phyloP scores from a whole-genome alignment of 2,113 vertebrate genomes.

The Lophochroa leadbeateri region DNA sequence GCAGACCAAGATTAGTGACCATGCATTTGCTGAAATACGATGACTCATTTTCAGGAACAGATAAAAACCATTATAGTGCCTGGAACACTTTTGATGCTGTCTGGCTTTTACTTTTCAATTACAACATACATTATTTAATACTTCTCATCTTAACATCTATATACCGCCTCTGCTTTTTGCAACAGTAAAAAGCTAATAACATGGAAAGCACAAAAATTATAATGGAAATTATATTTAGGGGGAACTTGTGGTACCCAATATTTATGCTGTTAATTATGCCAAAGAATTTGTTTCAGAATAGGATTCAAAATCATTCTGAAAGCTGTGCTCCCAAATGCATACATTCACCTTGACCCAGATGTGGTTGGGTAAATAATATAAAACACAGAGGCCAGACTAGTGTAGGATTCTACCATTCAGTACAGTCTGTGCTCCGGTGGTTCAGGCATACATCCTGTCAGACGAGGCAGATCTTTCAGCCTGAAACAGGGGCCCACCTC shows the following conservation, averaged over 20 bases:
- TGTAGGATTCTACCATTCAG: background rate
- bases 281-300: too few relatives aligned
- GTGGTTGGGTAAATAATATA: background rate
- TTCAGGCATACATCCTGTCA: background rate
- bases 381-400: background rate
- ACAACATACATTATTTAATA: constrained; percentile 49
- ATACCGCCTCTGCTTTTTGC: background rate
- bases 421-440: background rate
- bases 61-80: constrained; percentile 32
- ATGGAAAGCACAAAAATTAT: background rate
- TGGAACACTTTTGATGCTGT: constrained; percentile 29
- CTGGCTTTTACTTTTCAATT: constrained; percentile 49
- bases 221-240: too few relatives aligned
- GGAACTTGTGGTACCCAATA: too few relatives aligned
- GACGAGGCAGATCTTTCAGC: background rate
- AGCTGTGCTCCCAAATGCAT: too few relatives aligned
- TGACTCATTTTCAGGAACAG: constrained; percentile 51
- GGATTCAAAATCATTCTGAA: too few relatives aligned
- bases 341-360: too few relatives aligned
- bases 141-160: background rate
- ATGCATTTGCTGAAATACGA: constrained; percentile 13
- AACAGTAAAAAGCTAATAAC: background rate
- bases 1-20: background rate
- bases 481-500: background rate
- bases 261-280: too few relatives aligned